Evolutionary conservation across 2,797 vertebrate genomes (phyloP).

Genomic region (Ctenosaura bakeri): DNA sequence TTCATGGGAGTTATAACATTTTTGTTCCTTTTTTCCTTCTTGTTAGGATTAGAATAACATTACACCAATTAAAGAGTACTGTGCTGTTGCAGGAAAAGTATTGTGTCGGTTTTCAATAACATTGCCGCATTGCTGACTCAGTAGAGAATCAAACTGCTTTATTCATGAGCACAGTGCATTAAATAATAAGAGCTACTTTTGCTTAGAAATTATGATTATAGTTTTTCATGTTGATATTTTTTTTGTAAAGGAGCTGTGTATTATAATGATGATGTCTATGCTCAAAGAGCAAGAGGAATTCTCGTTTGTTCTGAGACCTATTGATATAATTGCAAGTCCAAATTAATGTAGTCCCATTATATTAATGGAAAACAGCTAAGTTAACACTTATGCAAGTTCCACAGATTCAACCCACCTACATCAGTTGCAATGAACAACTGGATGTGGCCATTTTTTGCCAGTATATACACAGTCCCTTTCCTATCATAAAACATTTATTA

Average conservation of each 20-base stretch:
- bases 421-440: no score
- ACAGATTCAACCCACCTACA: no score
- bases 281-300: constrained; percentile 19
- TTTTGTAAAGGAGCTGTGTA: not conserved
- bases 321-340: no score
- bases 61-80: constrained; percentile 31
- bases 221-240: not conserved
- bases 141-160: constrained; percentile 13
- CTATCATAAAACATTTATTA: not conserved
- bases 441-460: not conserved
- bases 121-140: constrained; percentile 10
- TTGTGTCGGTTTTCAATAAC: constrained; percentile 6
- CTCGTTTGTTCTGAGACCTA: not conserved
- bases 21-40: not conserved
- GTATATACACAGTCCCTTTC: not conserved
- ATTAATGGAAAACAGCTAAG: no score
- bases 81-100: constrained; percentile 3
- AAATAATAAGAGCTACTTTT: constrained; percentile 22
- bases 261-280: not conserved
- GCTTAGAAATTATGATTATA: constrained; percentile 17
- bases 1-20: constrained; percentile 6
- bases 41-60: not conserved
- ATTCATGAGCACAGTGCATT: constrained; percentile 32
- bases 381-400: no score
- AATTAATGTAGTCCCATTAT: no score